Conservation (phyloP, 2,888 invertebrate genomes). For the Spilarctia lutea region DNA sequence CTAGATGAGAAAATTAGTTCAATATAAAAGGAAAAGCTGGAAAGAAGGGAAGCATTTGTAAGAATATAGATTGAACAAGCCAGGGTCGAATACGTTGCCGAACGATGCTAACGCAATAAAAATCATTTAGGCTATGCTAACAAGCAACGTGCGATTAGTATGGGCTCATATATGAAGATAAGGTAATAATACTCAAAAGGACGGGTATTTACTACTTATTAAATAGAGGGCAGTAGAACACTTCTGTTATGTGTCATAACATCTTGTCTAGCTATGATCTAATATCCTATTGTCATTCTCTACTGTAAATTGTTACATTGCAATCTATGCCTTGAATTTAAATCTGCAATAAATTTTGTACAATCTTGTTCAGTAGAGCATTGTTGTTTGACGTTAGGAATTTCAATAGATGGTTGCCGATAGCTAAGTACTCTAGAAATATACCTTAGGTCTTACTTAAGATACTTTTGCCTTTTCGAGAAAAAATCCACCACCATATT, state of each 20-base stretch:
- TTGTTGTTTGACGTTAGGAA: neutral
- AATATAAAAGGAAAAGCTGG: no score
- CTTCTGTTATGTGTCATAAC: slow-evolving; percentile 20
- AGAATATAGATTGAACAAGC: no score
- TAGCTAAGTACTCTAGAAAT: no score
- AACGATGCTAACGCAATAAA: no score
- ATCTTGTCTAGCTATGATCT: slow-evolving; percentile 35
- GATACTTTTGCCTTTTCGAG: no score
- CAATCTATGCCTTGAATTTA: slow-evolving; percentile 43
- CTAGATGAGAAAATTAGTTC: no score
- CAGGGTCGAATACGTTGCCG: no score
- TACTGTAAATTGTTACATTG: slow-evolving; percentile 29
- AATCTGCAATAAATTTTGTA: slow-evolving; percentile 25
- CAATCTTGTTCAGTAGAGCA: neutral
- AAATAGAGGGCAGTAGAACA: slow-evolving; percentile 4
- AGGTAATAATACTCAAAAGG: neutral
- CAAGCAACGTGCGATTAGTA: neutral
- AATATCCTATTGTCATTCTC: slow-evolving; percentile 43
- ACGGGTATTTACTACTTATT: neutral
- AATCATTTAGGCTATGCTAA: neutral
- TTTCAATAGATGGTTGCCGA: neutral
- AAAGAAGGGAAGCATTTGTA: no score
- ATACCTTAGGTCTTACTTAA: no score
- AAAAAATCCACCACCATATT: neutral
- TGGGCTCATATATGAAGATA: neutral